Percentiles rank a stretch among this genome's conserved stretches.
Conservation (phyloP, 2,113 vertebrate genomes). For the Gasterosteus aculeatus region DNA sequence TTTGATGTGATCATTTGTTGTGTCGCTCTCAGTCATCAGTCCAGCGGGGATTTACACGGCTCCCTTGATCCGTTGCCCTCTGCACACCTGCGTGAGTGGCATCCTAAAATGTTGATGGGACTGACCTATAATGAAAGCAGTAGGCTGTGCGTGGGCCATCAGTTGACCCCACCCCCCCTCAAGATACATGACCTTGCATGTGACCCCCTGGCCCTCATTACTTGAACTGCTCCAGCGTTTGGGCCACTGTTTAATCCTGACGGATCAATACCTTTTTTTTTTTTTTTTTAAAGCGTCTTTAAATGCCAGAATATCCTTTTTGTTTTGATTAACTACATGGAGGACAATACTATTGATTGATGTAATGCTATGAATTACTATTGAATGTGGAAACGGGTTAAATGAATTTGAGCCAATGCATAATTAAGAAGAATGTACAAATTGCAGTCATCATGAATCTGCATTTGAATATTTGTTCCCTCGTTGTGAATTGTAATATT, state of each 20-base stretch:
- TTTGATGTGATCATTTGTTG: constrained; percentile 55
- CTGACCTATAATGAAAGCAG: constrained; percentile 42
- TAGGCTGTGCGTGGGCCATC: constrained; percentile 51
- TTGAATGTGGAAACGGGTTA: constrained; percentile 13
- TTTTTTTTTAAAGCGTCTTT: constrained; percentile 24
- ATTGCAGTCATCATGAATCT: constrained; percentile 11
- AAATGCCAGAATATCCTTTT: constrained; percentile 29
- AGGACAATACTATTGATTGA: constrained; percentile 31
- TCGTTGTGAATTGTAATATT: not conserved
- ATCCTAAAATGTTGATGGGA: constrained; percentile 47
- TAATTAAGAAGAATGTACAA: constrained; percentile 25
- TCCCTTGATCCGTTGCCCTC: constrained; percentile 68
- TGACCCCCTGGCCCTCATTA: constrained; percentile 59
- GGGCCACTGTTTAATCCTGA: constrained; percentile 43
- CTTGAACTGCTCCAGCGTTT: constrained; percentile 25
- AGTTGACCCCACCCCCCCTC: constrained; percentile 50
- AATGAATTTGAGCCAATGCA: constrained; percentile 33
- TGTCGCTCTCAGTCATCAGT: constrained; percentile 54
- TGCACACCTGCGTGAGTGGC: constrained; percentile 53
- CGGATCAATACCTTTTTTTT: constrained; percentile 49
- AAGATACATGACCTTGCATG: constrained; percentile 41
- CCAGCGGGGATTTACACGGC: constrained; percentile 56
- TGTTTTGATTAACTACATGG: constrained; percentile 20
- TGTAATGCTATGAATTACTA: constrained; percentile 36
- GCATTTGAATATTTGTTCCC: not conserved